Base-by-base conservation (phyloP, 2,888 invertebrate species). In the Drosophila fungiperda region DNA sequence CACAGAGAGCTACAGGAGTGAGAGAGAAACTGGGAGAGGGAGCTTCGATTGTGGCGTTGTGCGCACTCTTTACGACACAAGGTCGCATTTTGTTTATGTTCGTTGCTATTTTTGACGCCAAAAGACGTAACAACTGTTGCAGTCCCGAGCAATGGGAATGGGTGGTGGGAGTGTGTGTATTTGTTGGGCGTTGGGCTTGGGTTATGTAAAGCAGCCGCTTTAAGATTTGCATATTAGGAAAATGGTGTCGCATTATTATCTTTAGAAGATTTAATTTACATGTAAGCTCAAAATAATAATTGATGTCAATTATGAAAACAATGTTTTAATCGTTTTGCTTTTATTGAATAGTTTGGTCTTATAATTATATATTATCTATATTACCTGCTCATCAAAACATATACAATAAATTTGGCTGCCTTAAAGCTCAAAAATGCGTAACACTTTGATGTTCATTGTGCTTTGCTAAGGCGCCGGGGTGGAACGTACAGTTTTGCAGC, bases 41-140 rank as follows among this genome's bases (percentile, higher is more conserved):
- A 53, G 50, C 64, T 70, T 69, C 68, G 45, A 61, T 29, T 57
- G 23, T 9, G 20, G 33, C 40, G 64, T 59, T 75, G 70, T 76
- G 74, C 26, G 58, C 15, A 7, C 40, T 72, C 72, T 72, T 61
- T 15, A 29, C 23, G 29, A 61, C 29, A 32, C 49, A 64, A 66
- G 59, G 58, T 65, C 61, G 61, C 23, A 20, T 42, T 71, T 74
- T 88, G 78, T 88, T 87, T 88, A 88, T 72, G 53, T 85, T 75
- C 64, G 61, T 61, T 49, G 88, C 83, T 86, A 85, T 86, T 86
- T 89, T 88, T 86, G 85, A 90, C 85, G 85, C 88, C 90, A 89
- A 86, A 86, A 76, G 65, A 32, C 49, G 52, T 67, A 79, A 75
- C 85, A 85, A 86, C 85, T 86, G 85, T 86, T 86, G 85, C 85